phyloP scores from a whole-genome alignment of 2,797 vertebrate species.

The Hephaestus fuliginosus region DNA sequence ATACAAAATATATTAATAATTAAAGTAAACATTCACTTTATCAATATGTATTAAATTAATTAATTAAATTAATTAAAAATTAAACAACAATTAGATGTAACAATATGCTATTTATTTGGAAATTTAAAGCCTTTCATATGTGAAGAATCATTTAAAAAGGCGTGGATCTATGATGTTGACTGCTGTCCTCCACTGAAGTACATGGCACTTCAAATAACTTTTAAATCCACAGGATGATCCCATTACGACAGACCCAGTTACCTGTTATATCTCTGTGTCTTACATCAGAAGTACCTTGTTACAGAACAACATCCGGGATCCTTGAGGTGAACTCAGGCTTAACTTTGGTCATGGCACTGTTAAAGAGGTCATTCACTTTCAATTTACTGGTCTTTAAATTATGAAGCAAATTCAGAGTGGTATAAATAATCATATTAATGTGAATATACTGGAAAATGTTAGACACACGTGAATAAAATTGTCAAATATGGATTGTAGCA shows the following conservation, averaged over 20 bases:
- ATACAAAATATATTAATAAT: neutral
- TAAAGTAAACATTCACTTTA: neutral
- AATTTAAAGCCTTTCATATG: neutral
- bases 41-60: neutral
- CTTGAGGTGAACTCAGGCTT: slow-evolving; percentile 48
- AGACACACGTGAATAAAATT: neutral
- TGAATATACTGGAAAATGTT: neutral
- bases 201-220: slow-evolving; percentile 76
- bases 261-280: slow-evolving; percentile 76
- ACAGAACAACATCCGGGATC: slow-evolving; percentile 54
- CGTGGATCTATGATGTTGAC: slow-evolving; percentile 24
- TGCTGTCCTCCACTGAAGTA: slow-evolving; percentile 24
- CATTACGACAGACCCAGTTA: slow-evolving; percentile 86
- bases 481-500: neutral
- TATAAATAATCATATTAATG: neutral
- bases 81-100: neutral
- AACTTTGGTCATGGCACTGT: neutral
- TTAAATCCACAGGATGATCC: slow-evolving; percentile 85
- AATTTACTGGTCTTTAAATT: neutral
- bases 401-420: neutral
- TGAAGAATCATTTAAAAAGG: slow-evolving; percentile 10
- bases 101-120: neutral
- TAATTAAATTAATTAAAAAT: too few species aligned
- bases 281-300: slow-evolving; percentile 78
- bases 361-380: slow-evolving; percentile 32